Percentiles rank a stretch among this genome's conserved stretches.
phyloP scores from a whole-genome alignment of 1,140 invertebrate species.

The Penaeus chinensis region DNA sequence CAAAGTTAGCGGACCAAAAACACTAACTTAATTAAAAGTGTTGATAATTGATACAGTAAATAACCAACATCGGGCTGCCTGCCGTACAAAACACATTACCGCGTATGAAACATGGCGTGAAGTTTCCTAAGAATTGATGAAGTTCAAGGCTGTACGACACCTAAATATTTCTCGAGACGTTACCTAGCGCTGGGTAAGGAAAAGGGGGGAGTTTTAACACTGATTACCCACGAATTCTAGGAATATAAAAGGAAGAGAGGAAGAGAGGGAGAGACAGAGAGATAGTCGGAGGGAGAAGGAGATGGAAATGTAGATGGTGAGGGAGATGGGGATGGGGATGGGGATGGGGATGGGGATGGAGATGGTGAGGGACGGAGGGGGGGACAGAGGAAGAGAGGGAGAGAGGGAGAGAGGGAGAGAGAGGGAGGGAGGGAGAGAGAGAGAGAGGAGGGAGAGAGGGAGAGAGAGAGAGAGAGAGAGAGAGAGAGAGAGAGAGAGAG shows the following conservation, averaged over 20 bases:
- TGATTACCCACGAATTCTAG: no score
- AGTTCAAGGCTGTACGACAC: no score
- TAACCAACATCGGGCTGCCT: no score
- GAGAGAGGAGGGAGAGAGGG: neutral
- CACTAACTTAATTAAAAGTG: no score
- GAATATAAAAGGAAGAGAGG: neutral
- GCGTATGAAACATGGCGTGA: no score
- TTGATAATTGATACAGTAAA: no score
- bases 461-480: neutral
- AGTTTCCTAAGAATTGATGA: no score
- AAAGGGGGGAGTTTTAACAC: no score
- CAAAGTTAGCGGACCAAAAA: no score
- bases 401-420: neutral
- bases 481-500: neutral
- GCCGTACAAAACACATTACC: no score
- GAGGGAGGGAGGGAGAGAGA: neutral
- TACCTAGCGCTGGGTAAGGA: no score
- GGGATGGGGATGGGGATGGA: neutral
- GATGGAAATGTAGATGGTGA: neutral
- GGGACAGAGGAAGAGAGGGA: neutral
- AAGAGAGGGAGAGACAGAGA: slow-evolving; percentile 1
- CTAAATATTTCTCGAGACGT: no score
- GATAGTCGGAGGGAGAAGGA: neutral
- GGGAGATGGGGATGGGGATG: neutral
- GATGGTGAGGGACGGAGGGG: neutral